A percentile compares a stretch with the other conserved stretches of the same genome.
Conservation (phyloP, 2,113 vertebrate species). For the Apteryx mantelli region DNA sequence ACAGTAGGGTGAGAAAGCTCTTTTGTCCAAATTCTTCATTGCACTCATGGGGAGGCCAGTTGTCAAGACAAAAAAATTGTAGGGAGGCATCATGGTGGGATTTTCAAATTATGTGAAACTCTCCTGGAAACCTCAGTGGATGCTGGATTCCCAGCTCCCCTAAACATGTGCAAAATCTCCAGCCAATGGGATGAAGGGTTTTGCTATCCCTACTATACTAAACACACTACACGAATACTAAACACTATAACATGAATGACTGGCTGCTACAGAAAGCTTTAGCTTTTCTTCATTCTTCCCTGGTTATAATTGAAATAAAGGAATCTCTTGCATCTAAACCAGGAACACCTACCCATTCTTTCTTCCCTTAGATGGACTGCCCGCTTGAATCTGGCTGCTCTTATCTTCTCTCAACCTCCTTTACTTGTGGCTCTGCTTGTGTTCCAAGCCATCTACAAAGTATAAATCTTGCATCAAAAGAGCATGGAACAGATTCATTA, state of each 20-base stretch:
- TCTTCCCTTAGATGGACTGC: neutral
- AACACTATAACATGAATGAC: neutral
- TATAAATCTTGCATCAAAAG: neutral
- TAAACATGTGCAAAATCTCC: neutral
- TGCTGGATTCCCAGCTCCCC: neutral
- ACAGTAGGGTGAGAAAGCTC: fast-evolving
- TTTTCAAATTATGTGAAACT: neutral
- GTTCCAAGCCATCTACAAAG: neutral
- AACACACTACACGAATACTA: neutral
- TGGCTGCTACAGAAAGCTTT: neutral
- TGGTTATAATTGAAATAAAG: neutral
- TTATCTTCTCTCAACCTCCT: neutral
- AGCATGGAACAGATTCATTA: neutral
- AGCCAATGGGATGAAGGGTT: neutral
- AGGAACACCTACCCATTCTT: neutral
- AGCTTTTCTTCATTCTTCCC: neutral
- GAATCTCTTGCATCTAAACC: neutral
- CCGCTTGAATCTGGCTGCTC: neutral
- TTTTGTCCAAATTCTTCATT: neutral
- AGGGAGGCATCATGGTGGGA: neutral
- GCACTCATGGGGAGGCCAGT: neutral
- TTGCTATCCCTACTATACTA: neutral
- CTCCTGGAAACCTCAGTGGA: neutral
- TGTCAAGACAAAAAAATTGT: neutral
- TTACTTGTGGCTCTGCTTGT: neutral